Evolutionary conservation across 2,113 vertebrate genomes (phyloP).

Genomic region (Saimiri boliviensis): DNA sequence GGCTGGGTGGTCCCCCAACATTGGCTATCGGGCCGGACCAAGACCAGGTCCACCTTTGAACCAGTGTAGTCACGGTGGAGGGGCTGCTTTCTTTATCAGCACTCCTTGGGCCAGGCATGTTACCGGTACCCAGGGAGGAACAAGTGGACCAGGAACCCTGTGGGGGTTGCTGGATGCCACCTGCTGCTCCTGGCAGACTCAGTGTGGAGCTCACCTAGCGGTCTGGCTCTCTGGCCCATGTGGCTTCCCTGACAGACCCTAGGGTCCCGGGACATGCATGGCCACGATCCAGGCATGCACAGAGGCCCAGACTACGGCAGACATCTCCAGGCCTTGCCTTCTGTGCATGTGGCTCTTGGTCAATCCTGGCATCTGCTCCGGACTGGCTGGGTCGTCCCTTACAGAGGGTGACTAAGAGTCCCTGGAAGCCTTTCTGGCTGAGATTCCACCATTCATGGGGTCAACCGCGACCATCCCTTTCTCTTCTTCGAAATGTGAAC

Average conservation of each 20-base stretch:
- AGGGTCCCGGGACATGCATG: background rate
- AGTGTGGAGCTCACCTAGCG: background rate
- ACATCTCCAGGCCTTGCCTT: background rate
- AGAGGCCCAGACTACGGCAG: background rate
- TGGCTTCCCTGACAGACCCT: background rate
- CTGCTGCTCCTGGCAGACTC: background rate
- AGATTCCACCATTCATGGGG: no score
- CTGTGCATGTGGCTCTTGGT: background rate
- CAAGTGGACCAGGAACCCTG: fast-evolving
- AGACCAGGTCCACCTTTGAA: background rate
- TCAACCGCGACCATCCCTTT: background rate
- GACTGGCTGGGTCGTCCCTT: no score
- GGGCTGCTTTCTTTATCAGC: fast-evolving
- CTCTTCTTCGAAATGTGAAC: background rate
- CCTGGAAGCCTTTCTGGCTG: background rate
- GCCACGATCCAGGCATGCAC: background rate
- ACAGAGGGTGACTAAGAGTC: background rate
- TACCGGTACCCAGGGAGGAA: fast-evolving
- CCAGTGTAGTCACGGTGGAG: background rate
- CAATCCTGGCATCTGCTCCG: background rate
- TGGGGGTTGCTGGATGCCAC: background rate
- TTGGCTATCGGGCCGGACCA: background rate
- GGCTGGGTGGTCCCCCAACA: no score
- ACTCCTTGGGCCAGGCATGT: background rate
- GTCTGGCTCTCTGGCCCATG: fast-evolving